phyloP scores from a whole-genome alignment of 2,797 vertebrate genomes.

The Sebastes iracundus region DNA sequence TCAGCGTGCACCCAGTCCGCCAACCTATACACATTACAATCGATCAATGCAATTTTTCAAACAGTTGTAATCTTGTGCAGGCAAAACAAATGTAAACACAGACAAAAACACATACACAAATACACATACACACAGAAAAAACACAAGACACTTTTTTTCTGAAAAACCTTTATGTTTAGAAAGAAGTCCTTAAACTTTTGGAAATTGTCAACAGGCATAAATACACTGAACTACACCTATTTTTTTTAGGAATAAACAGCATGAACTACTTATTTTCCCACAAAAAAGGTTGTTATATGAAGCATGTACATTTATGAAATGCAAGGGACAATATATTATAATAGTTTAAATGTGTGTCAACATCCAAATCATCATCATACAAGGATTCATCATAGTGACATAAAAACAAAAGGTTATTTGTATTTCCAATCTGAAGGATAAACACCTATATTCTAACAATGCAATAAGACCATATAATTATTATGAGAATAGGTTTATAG shows the following conservation, averaged over 20 bases:
- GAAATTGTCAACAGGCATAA: neutral
- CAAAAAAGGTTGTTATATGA: neutral
- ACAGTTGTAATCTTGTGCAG: neutral
- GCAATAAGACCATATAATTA: neutral
- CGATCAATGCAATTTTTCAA: slow-evolving; percentile 6
- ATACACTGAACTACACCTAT: neutral
- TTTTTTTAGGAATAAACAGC: neutral
- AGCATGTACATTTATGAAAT: neutral
- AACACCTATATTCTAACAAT: neutral
- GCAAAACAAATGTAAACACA: neutral
- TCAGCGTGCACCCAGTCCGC: neutral
- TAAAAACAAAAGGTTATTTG: neutral
- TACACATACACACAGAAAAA: neutral
- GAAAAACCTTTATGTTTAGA: neutral
- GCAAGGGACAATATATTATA: neutral
- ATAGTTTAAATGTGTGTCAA: neutral
- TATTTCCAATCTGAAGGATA: neutral
- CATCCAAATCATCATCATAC: neutral
- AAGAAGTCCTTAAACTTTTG: neutral
- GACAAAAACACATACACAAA: neutral
- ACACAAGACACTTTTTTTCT: neutral
- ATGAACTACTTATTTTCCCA: neutral
- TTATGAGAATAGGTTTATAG: neutral
- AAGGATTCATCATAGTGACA: neutral
- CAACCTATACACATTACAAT: neutral